phyloP scores from a whole-genome alignment of 2,797 vertebrate genomes.

The Platalea minor region DNA sequence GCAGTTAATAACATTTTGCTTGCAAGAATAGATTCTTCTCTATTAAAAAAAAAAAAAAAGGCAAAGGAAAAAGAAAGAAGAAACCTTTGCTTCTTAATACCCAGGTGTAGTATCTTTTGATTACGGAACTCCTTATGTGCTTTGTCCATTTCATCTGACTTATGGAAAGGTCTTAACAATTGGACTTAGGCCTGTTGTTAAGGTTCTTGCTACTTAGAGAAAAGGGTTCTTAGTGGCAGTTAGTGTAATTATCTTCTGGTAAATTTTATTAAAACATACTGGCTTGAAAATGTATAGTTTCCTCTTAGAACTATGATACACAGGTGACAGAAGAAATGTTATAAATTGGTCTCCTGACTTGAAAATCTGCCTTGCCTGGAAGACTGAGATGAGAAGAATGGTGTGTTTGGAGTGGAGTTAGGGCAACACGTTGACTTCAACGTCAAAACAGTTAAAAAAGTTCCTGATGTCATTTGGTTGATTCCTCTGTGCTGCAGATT shows the following conservation, averaged over 20 bases:
- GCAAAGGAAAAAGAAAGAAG: neutral
- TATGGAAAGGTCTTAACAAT: neutral
- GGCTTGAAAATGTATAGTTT: neutral
- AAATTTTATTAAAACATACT: neutral
- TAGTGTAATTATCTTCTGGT: neutral
- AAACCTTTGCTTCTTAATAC: neutral
- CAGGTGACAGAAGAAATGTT: neutral
- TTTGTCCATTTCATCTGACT: neutral
- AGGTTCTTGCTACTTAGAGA: neutral
- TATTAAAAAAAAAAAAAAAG: neutral
- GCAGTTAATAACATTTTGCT: slow-evolving; percentile 2
- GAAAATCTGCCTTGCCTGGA: neutral
- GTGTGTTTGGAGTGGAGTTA: neutral
- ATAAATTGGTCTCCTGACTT: neutral
- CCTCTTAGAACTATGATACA: neutral
- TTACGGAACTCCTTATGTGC: neutral
- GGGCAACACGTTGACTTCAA: neutral
- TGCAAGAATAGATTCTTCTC: neutral
- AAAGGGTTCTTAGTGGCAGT: neutral
- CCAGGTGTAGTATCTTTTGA: neutral
- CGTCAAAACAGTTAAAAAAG: neutral
- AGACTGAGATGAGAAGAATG: neutral
- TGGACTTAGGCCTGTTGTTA: neutral
- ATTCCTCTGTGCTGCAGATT: neutral
- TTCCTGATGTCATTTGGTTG: neutral